phyloP scores from a whole-genome alignment of 2,113 vertebrate species.

The Coracopsis vasa region DNA sequence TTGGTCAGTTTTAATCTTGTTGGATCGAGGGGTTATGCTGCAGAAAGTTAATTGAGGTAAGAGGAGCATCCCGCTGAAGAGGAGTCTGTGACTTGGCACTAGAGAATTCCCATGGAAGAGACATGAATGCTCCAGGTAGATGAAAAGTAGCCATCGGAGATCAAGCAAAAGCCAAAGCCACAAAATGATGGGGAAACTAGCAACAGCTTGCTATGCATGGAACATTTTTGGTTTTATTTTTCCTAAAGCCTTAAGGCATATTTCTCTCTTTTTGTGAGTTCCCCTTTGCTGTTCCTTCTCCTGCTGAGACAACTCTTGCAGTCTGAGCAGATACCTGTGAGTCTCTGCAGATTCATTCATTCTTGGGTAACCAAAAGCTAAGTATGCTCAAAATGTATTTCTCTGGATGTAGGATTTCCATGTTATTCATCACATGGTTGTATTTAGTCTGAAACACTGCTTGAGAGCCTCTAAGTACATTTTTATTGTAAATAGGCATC shows the following conservation, averaged over 20 bases:
- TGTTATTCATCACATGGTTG: neutral
- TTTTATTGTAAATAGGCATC: neutral
- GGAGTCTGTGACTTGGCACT: neutral
- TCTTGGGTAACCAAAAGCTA: neutral
- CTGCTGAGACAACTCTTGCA: neutral
- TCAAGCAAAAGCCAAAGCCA: neutral
- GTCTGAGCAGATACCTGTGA: neutral
- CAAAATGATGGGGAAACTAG: neutral
- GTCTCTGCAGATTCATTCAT: neutral
- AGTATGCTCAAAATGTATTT: neutral
- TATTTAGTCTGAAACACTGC: neutral
- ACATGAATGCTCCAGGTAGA: neutral
- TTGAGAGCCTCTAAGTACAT: neutral
- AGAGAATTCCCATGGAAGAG: neutral
- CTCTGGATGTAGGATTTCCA: neutral
- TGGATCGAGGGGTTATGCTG: neutral
- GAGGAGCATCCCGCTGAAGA: neutral
- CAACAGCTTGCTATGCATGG: neutral
- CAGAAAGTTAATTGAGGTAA: neutral
- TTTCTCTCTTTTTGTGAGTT: neutral
- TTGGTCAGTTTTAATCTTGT: neutral
- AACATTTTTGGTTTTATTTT: neutral
- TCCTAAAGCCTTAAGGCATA: neutral
- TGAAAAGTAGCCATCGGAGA: neutral
- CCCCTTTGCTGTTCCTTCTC: neutral